These are phyloP conservation scores for Tinea semifulvella DNA, from an alignment of 2,888 invertebrate genomes.

Conservation along the genomic window DNA sequence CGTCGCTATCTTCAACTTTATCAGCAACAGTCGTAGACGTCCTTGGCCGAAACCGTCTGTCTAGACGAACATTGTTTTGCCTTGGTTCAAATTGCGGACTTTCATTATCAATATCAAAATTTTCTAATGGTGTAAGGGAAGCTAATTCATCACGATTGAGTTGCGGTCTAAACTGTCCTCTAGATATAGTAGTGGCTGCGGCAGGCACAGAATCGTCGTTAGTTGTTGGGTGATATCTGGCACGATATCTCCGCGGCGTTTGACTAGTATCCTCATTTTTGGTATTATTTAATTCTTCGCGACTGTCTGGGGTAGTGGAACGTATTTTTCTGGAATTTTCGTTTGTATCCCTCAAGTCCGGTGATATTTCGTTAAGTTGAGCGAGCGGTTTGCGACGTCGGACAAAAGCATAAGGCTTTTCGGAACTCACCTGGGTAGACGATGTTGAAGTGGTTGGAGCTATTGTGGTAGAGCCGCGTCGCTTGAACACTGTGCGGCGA, in stretches of 20 bases:
- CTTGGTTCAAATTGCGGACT: constrained; percentile 29
- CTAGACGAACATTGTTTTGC: constrained; percentile 24
- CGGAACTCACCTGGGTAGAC: constrained; percentile 62
- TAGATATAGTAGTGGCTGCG: constrained; percentile 42
- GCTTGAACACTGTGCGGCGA: constrained; percentile 33
- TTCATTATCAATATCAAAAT: constrained; percentile 16
- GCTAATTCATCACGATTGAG: constrained; percentile 57
- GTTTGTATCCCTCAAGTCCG: constrained; percentile 36
- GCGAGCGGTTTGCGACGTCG: constrained; percentile 47
- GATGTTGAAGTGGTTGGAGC: constrained; percentile 28
- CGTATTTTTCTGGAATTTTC: constrained; percentile 40
- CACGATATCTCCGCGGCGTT: constrained; percentile 30
- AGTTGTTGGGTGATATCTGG: constrained; percentile 29
- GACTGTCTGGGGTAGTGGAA: constrained; percentile 58
- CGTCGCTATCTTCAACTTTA: constrained; percentile 42
- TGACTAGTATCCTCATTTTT: constrained; percentile 25
- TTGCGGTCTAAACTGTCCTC: constrained; percentile 42
- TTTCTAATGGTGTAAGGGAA: constrained; percentile 62
- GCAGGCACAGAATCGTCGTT: constrained; percentile 45
- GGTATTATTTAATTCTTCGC: constrained; percentile 34
- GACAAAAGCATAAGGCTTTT: constrained; percentile 58
- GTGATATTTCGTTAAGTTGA: constrained; percentile 48
- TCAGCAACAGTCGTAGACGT: constrained; percentile 33
- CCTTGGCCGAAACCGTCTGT: constrained; percentile 27
- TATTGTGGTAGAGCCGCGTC: constrained; percentile 26